Evolutionary conservation across 1,140 invertebrate species (phyloP).

Genomic region (Berghia stephanieae): DNA sequence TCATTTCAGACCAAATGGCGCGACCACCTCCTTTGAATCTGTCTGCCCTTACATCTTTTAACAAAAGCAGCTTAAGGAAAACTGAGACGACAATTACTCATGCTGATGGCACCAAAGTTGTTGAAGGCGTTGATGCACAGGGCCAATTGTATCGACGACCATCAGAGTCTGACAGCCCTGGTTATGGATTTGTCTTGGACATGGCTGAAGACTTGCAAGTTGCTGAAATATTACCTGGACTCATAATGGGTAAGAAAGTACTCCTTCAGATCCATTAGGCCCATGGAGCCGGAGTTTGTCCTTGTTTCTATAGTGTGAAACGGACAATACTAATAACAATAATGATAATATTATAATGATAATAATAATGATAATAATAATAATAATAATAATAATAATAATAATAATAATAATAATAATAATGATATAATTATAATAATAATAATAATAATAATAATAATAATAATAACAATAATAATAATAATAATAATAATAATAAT

Average conservation of each 20-base stretch:
- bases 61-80: slow-evolving; percentile 40
- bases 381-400: neutral
- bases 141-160: slow-evolving; percentile 34
- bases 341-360: neutral
- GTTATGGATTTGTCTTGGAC: slow-evolving; percentile 47
- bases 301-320: too few species aligned
- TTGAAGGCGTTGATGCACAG: slow-evolving; percentile 44
- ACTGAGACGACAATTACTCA: slow-evolving; percentile 47
- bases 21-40: slow-evolving; percentile 31
- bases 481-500: neutral
- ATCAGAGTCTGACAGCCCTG: slow-evolving; percentile 19
- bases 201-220: slow-evolving; percentile 51
- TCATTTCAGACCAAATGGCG: too few species aligned
- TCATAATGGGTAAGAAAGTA: slow-evolving; percentile 53
- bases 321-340: too few species aligned
- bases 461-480: neutral
- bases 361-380: neutral
- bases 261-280: too few species aligned
- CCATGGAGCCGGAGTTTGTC: too few species aligned
- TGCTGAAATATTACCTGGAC: slow-evolving; percentile 49
- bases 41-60: slow-evolving; percentile 31
- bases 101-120: slow-evolving; percentile 35
- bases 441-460: neutral
- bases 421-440: too few species aligned
- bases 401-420: neutral